A percentile compares a stretch with the other conserved stretches of the same genome.
phyloP scores from a whole-genome alignment of 2,888 invertebrate species.

The Eristalis tenax region DNA sequence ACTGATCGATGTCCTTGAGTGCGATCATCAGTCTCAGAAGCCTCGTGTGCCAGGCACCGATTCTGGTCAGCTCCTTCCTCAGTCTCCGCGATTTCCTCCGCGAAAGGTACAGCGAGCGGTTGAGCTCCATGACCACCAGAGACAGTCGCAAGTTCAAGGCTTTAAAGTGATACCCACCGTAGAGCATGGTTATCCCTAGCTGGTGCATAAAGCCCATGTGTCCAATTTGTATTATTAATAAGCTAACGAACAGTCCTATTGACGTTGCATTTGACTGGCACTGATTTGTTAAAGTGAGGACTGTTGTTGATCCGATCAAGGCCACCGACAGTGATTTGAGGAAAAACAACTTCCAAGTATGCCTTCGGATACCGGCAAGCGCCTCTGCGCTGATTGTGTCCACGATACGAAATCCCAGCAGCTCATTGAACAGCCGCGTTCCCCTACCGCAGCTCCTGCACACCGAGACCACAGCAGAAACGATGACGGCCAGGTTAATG shows the following conservation, averaged over 20 bases:
- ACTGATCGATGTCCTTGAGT: background rate
- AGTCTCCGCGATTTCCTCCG: background rate
- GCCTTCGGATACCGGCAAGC: background rate
- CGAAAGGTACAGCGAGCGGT: background rate
- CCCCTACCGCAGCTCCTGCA: background rate
- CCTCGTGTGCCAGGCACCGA: background rate
- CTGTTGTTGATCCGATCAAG: background rate
- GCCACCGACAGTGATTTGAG: background rate
- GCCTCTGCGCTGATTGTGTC: background rate
- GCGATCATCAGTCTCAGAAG: background rate
- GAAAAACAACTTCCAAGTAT: background rate
- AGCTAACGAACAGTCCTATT: too few species aligned
- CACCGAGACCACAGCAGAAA: background rate
- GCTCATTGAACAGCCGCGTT: background rate
- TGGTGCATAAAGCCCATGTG: background rate
- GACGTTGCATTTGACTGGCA: too few species aligned
- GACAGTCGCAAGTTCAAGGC: background rate
- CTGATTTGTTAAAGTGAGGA: background rate
- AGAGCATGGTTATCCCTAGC: background rate
- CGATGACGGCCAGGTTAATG: background rate
- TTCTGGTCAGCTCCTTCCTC: background rate
- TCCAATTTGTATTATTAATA: background rate
- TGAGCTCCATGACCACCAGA: background rate
- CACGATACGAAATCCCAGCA: background rate
- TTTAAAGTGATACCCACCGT: background rate